Base-by-base conservation (phyloP, 2,113 vertebrate species). In the Lontra canadensis region DNA sequence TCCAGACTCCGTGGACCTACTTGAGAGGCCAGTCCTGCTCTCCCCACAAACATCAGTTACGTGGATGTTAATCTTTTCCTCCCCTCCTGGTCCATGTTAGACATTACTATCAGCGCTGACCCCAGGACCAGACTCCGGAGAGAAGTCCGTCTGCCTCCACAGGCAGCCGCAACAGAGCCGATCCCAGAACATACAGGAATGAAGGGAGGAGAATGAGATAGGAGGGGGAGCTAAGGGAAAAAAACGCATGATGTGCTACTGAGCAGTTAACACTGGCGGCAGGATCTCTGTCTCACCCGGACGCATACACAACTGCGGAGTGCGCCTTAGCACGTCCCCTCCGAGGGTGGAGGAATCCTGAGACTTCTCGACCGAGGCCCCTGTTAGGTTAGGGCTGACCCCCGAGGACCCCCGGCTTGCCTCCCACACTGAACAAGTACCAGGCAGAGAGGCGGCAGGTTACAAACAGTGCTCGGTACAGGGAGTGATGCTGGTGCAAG, bases 291-390 rank as follows among this genome's bases (percentile, higher is more conserved):
- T 39, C 36, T 57, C 3, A 0, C 57, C 25, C 11, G 12, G 34
- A 10, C 26, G 15, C 39, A 3, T 3, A 7, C 34, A n/a, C 34
- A 6, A 4, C 26, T 17, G 5, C 15, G 42, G n/a, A n/a, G 4
- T 3, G 3, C 23, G 59, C 23, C 36, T 79, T 4, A 31, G 42
- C 39, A 55, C 52, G 10, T n/a, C 15, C 36, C 13, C 4, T 20
- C 29, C 0, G 0, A 12, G 25, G 18, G 0, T 0, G 8, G 21
- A 25, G 36, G 44, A 44, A 31, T 55, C 44, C 4, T 8, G 55
- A 26, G 23, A 2, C 36, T 63, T 13, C 20, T 12, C 44, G 42
- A 13, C 23, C 9, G 29, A 15, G 8, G 55, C 7, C 42, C 13
- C 1, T 52, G 5, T n/a, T 5, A 7, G 17, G 4, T 20, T n/a